A percentile compares a stretch with the other conserved stretches of the same genome.
Conservation (phyloP, 2,797 vertebrate genomes). For the Glyptemys insculpta region DNA sequence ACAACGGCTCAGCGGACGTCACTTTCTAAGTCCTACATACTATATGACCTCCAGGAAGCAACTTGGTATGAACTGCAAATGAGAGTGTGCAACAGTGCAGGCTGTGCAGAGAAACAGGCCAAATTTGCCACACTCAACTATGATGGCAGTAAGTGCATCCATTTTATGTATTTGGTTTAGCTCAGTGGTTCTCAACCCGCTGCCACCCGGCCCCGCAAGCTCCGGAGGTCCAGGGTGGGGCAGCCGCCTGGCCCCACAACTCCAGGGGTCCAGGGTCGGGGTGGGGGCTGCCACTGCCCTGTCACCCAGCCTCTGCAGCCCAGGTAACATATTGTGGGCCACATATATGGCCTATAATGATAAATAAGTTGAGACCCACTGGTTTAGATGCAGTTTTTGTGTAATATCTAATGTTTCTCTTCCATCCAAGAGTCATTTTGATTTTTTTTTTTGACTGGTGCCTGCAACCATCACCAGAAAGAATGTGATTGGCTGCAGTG, state of each 20-base stretch:
- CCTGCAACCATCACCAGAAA: neutral
- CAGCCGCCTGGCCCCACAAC: too few relatives aligned
- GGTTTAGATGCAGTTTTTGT: neutral
- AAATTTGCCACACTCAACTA: constrained; percentile 95
- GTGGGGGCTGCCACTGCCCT: too few relatives aligned
- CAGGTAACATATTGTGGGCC: too few relatives aligned
- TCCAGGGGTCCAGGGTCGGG: too few relatives aligned
- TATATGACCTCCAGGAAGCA: constrained; percentile 96
- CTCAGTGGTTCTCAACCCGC: too few relatives aligned
- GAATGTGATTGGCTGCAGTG: accelerated
- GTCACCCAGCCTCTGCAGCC: too few relatives aligned
- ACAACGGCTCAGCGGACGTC: constrained; percentile 95
- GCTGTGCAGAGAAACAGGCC: constrained; percentile 95
- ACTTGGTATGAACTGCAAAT: constrained; percentile 98
- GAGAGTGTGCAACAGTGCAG: constrained; percentile 97
- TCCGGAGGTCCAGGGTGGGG: too few relatives aligned
- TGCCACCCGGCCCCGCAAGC: too few relatives aligned
- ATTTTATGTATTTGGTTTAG: neutral
- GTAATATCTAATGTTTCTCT: accelerated
- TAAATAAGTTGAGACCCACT: too few relatives aligned
- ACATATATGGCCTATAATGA: too few relatives aligned
- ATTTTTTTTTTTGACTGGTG: neutral
- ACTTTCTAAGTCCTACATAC: constrained; percentile 94
- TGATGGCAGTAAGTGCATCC: constrained; percentile 93
- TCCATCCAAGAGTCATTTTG: neutral